Base-by-base conservation (phyloP, 2,888 invertebrate genomes). In the Archips crataeganus region DNA sequence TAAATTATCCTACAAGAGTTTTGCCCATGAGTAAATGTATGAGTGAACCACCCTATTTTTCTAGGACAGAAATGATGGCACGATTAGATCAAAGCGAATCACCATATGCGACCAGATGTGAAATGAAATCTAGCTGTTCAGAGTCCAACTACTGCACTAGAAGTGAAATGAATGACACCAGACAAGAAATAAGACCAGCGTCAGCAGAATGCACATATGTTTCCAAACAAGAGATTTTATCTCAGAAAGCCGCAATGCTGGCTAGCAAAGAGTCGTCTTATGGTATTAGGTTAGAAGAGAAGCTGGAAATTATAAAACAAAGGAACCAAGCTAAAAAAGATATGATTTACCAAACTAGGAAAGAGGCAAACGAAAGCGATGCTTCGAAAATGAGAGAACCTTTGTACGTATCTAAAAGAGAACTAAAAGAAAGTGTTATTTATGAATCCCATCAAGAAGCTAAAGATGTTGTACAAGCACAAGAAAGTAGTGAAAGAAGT, bases 251-350 rank as follows among this genome's bases (percentile, higher is more conserved):
- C 13, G 94, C 94, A 23, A 83, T 92, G 61, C 77, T 92, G 45
- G 94, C 94, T n/a, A 93, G 87, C 76, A 93, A 91, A 82, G 94
- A 94, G 77, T 90, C 90, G 1, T 85, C 83, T 49, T 93, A 92
- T 72, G 87, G 89, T 47, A 86, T 86, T 71, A 86, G 89, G 70
- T 80, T 94, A 61, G 94, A 95, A 81, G 95, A 95, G 72, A 95
- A 95, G 78, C 82, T 95, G 51, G 95, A 94, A 85, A 93, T 94
- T 62, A 95, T 95, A 75, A 94, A 94, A 80, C 94, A 94, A 81
- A 90, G 95, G 76, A 95, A 95, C 77, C 94, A 95, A 82, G 95
- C 95, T 2, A 95, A 95, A 77, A 95, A 95, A 76, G 95, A 95
- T 77, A 89, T 94, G 87, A 95, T 95, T 75, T 95, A 95, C 82